These are phyloP conservation scores for Apolygus lucorum DNA, from an alignment of 1,140 invertebrate genomes.

Conservation along the genomic window DNA sequence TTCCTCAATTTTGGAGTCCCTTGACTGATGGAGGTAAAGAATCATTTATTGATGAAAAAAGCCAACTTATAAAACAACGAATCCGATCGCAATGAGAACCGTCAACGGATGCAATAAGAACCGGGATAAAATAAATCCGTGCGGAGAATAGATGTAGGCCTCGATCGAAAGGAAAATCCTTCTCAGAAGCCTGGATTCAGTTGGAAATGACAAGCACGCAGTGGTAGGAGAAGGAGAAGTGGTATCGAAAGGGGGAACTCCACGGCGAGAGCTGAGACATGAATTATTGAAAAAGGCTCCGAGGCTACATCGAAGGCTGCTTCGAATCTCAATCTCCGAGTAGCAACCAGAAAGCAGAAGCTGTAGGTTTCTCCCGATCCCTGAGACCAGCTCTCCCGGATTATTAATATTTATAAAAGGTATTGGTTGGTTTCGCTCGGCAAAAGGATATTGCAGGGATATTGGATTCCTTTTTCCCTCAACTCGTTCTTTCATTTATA, in stretches of 20 bases:
- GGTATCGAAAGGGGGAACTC: background rate
- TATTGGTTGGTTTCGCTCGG: constrained; percentile 3
- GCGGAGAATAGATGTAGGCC: no score
- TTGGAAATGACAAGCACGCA: no score
- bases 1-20: no score
- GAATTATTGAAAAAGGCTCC: background rate
- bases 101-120: no score
- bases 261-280: background rate
- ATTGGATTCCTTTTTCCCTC: background rate
- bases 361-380: background rate
- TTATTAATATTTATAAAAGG: constrained; percentile 21
- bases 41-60: no score
- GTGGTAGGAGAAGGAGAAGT: background rate
- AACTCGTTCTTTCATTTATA: background rate
- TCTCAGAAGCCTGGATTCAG: no score
- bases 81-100: no score
- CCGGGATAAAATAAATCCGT: no score
- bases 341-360: background rate
- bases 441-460: constrained; percentile 3
- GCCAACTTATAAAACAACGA: no score
- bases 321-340: background rate
- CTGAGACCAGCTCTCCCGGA: background rate
- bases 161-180: no score
- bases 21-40: no score
- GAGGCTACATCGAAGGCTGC: background rate